Base-by-base conservation (phyloP, 2,113 vertebrate genomes). In the Sigmodon hispidus region DNA sequence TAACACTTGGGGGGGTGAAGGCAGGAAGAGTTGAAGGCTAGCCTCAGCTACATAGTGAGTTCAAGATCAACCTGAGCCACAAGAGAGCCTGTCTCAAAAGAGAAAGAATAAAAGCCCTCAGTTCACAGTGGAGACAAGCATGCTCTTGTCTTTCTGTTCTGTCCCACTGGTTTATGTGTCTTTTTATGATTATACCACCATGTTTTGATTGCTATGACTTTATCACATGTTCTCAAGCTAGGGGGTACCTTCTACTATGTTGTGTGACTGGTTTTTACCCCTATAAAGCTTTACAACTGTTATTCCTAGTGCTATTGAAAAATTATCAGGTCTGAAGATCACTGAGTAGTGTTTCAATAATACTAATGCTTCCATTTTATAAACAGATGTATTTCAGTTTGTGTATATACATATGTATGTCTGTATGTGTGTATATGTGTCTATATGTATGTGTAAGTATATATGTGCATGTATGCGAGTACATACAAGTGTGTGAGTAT, bases 401-500 rank as follows among this genome's bases (percentile, higher is more conserved):
- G 10, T 55, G 77, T 57, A 21, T 8, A 50, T 59, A n/a, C 40
- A 1, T 45, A 4, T 40, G 34, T 65, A 16, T 45, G 57, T 31
- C 40, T 17, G 31, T 50, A 19, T 31, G 6, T 7, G 4, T 81
- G 13, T 40, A 15, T 40, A 19, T 57, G 79, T 24, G 3, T 12
- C 19, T 24, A 11, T 59, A 6, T 63, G 8, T 45, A 0, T n/a
- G 0, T 48, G 15, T 34, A 7, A 17, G 15, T 63, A 7, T 63
- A 13, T 43, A 7, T 24, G 22, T 45, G 1, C 15, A 1, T 10
- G 3, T 11, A 2, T 43, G 2, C 11, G 22, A 26, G 40, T 69
- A 5, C n/a, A 12, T 22, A 10, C 19, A 69, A 36, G 7, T 59
- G 57, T 61, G n/a, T 7, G 26, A 24, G 5, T 40, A 12, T 13